Evolutionary conservation across 2,888 invertebrate species (phyloP), one percentile per base, ranked within the genome.

Genomic region (Coelinius sp.): DNA sequence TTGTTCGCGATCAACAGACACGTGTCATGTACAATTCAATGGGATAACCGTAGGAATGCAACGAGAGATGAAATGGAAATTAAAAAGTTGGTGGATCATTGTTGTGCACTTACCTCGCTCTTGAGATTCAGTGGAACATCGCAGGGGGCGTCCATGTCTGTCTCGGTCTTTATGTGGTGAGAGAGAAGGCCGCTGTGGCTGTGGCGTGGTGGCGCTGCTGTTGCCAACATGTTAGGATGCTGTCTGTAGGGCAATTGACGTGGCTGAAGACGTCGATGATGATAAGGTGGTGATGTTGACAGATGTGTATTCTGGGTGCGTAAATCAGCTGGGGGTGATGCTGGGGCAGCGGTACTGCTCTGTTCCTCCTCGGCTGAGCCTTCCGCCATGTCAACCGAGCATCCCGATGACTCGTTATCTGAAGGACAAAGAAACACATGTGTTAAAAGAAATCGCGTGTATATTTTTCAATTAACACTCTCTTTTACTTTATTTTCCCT

Each of bases 311-410:
- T 88, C 78, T 89, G 87, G 77, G 88, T 88, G 80, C 88, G 87
- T 75, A 87, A 85, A 83, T 88, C 85, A 85, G 89, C 88, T 82
- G 90, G 90, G 80, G 90, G 89, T 76, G 89, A 88, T 81, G 90
- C 90, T 82, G 90, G 88, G 77, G 90, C 90, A 85, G 90, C 90
- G 84, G 90, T 86, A 90, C 90, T 88, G 89, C 89, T 88, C 88
- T 90, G 88, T 90, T 89, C 88, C 86, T 88, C 88, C 84, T 88
- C 88, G 81, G 92, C 92, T 90, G 91, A 92, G 90, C 94, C 94
- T 90, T 93, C 93, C 90, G 93, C 91, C 93, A 93, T 93, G 91
- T 93, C 93, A 93, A 92, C 93, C 93, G 92, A 92, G 93, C 93
- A 93, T 93, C 93, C 93, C 92, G 93, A 85, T 79, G 82, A 92